These are phyloP conservation scores for Callaeas wilsoni DNA, from an alignment of 2,113 vertebrate genomes.

Conservation along the genomic window DNA sequence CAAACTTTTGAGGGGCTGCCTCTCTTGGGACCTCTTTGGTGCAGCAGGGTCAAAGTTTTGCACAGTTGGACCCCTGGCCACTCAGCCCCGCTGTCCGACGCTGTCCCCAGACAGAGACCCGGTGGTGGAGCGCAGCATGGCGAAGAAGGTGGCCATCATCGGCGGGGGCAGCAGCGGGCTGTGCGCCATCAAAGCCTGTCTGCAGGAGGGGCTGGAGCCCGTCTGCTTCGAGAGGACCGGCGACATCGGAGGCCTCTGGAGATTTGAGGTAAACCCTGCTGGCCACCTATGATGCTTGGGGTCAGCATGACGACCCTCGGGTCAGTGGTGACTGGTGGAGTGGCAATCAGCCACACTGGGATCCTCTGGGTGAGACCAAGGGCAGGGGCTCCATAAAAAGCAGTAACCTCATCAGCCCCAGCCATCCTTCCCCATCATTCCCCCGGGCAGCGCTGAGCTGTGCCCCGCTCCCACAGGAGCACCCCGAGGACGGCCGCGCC, in stretches of 20 bases:
- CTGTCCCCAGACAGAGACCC: not conserved
- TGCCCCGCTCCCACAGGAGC: slow-evolving; percentile 65
- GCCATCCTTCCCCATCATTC: not conserved
- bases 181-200: slow-evolving; percentile 75
- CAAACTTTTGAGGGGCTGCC: not conserved
- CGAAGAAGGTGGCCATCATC: slow-evolving; percentile 74
- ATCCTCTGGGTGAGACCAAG: not conserved
- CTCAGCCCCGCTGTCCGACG: fast-evolving
- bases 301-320: not conserved
- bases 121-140: not conserved
- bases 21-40: not conserved
- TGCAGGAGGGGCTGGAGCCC: slow-evolving; percentile 76
- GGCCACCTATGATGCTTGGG: not conserved
- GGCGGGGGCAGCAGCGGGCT: slow-evolving; percentile 81
- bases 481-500: slow-evolving; percentile 62
- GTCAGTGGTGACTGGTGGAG: not conserved
- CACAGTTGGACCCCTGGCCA: fast-evolving
- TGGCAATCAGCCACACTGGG: fast-evolving
- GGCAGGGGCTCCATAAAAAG: not conserved
- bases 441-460: fast-evolving
- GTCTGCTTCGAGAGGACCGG: slow-evolving; percentile 77
- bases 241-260: slow-evolving; percentile 79
- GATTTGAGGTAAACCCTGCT: slow-evolving; percentile 66
- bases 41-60: not conserved
- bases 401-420: not conserved